These are phyloP conservation scores for Caenorhabditis sp. DNA, from an alignment of 2,888 invertebrate genomes.

Conservation along the genomic window DNA sequence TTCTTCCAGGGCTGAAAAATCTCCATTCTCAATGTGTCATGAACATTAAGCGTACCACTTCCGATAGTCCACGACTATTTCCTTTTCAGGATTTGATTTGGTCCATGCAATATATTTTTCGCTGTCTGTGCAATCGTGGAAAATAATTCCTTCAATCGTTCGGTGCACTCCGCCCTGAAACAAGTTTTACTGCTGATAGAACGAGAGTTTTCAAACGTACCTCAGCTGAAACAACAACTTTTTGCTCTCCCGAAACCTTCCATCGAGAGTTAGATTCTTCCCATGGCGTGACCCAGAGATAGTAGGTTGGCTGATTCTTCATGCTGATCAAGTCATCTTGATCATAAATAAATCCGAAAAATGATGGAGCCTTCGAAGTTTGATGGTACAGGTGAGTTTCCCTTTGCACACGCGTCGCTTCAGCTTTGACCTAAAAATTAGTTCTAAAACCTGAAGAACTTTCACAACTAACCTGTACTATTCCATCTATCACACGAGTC, in stretches of 20 bases:
- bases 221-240: background rate
- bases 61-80: background rate
- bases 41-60: background rate
- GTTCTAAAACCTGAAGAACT: background rate
- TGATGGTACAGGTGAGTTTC: background rate
- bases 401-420: background rate
- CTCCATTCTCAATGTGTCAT: background rate
- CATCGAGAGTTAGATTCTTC: background rate
- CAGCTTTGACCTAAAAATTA: conserved; percentile 11
- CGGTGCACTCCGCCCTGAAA: background rate
- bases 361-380: too few species aligned
- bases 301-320: too few species aligned
- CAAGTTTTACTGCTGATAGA: background rate
- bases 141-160: conserved; percentile 18
- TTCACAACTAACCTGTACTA: background rate
- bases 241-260: background rate
- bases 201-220: background rate
- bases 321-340: background rate
- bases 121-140: background rate
- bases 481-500: background rate
- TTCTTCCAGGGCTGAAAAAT: background rate
- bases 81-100: background rate
- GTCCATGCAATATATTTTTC: conserved; percentile 19
- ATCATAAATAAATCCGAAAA: conserved; percentile 11
- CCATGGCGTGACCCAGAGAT: background rate